phyloP scores from a whole-genome alignment of 2,113 vertebrate species.

The Prochilodus magdalenae region DNA sequence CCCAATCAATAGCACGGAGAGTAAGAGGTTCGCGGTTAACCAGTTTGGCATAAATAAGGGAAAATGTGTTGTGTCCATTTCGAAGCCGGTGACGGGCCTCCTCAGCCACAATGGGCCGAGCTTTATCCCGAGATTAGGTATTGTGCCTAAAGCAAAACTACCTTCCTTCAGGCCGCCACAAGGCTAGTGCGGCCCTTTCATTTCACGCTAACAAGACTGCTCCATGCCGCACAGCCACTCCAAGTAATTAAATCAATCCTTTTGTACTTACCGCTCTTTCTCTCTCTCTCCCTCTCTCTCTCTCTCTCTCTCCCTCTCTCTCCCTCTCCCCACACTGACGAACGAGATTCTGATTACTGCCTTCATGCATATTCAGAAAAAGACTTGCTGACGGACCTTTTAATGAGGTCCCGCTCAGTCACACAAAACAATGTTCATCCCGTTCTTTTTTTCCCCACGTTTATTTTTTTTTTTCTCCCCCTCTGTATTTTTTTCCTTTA shows the following conservation, averaged over 20 bases:
- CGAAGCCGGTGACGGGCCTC: constrained; percentile 75
- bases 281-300: constrained; percentile 24
- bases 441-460: constrained; percentile 80
- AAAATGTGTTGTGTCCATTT: constrained; percentile 80
- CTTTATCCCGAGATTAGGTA: constrained; percentile 86
- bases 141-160: constrained; percentile 87
- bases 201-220: constrained; percentile 88
- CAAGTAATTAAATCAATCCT: constrained; percentile 99
- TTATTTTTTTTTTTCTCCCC: constrained; percentile 70
- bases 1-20: constrained; percentile 34
- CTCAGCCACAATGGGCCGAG: constrained; percentile 79
- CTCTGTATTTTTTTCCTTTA: constrained; percentile 70
- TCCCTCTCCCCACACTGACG: constrained; percentile 72
- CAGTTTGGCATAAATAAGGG: constrained; percentile 82
- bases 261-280: constrained; percentile 91
- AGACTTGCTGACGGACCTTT: constrained; percentile 90
- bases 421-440: constrained; percentile 97
- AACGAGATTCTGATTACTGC: constrained; percentile 93
- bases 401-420: constrained; percentile 99
- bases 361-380: constrained; percentile 97
- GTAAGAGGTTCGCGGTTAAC: constrained; percentile 70
- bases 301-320: constrained; percentile 18
- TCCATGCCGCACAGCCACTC: constrained; percentile 88
- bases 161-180: constrained; percentile 76
- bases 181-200: constrained; percentile 85